A percentile compares a stretch with the other conserved stretches of the same genome.
Evolutionary conservation across 2,113 vertebrate species (phyloP).

Genomic region (Aramus guarauna): DNA sequence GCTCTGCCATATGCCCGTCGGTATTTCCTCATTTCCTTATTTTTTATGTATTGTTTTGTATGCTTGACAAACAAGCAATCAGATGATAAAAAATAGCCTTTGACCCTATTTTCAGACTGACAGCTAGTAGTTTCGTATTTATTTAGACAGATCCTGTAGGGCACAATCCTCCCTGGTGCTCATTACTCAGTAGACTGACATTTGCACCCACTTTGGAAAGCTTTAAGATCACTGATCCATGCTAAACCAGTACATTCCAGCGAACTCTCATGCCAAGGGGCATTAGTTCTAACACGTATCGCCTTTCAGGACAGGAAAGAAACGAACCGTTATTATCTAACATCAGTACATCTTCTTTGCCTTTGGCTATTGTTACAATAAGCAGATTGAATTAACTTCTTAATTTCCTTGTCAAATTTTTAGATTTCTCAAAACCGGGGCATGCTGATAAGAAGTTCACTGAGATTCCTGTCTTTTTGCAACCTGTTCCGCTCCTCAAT

Average conservation of each 20-base stretch:
- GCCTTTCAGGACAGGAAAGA: conserved; percentile 50
- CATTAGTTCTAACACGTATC: conserved; percentile 53
- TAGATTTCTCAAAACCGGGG: background rate
- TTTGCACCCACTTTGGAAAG: conserved; percentile 62
- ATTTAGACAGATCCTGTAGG: conserved; percentile 54
- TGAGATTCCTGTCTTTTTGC: background rate
- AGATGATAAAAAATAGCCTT: conserved; percentile 6
- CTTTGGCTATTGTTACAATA: background rate
- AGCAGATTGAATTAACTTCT: background rate
- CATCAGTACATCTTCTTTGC: conserved; percentile 28
- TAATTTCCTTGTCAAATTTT: background rate
- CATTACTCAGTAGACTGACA: conserved; percentile 58
- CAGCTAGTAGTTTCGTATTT: background rate
- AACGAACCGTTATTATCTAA: conserved; percentile 15
- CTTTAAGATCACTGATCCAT: conserved; percentile 69
- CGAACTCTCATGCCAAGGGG: conserved; percentile 47
- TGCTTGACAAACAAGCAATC: conserved; percentile 27
- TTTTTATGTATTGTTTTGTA: conserved; percentile 4
- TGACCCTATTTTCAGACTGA: conserved; percentile 22
- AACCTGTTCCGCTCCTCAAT: background rate
- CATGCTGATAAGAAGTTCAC: background rate
- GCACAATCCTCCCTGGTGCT: conserved; percentile 30
- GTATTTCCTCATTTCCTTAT: conserved; percentile 30
- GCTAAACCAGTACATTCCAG: conserved; percentile 63
- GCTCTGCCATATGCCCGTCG: background rate